Conservation (phyloP, 2,113 vertebrate genomes). For the Indicator maculatus region DNA sequence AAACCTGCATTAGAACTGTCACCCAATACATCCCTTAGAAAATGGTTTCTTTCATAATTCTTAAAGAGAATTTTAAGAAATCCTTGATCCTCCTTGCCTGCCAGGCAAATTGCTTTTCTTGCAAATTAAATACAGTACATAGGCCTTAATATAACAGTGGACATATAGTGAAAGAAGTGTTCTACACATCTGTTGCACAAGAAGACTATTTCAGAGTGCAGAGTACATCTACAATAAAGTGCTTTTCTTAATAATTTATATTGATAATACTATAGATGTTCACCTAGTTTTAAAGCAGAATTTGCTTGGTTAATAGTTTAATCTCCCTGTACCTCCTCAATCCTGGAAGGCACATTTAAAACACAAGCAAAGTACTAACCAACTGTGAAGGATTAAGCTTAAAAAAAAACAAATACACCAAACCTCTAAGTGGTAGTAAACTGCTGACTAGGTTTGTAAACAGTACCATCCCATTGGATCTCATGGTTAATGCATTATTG, state of each 20-base stretch:
- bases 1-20: neutral
- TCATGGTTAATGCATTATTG: neutral
- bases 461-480: neutral
- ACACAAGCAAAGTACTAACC: conserved; percentile 8
- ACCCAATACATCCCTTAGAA: neutral
- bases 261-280: neutral
- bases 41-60: neutral
- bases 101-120: conserved; percentile 18
- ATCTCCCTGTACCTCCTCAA: neutral
- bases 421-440: neutral
- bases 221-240: conserved; percentile 37
- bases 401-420: too few species aligned
- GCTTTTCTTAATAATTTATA: conserved; percentile 37
- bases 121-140: conserved; percentile 35
- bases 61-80: conserved; percentile 3
- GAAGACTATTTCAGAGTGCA: neutral
- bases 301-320: neutral
- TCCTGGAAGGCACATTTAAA: conserved; percentile 39
- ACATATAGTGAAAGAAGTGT: neutral
- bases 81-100: neutral
- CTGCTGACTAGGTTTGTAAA: neutral
- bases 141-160: neutral
- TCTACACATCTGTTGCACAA: neutral
- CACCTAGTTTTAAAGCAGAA: conserved; percentile 39
- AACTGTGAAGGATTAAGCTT: neutral